Evolutionary conservation across 53 echinoderm and acorn worm species (phyloP), one percentile per base, ranked within the genome.

Genomic region (Mesocentrotus franciscanus): DNA sequence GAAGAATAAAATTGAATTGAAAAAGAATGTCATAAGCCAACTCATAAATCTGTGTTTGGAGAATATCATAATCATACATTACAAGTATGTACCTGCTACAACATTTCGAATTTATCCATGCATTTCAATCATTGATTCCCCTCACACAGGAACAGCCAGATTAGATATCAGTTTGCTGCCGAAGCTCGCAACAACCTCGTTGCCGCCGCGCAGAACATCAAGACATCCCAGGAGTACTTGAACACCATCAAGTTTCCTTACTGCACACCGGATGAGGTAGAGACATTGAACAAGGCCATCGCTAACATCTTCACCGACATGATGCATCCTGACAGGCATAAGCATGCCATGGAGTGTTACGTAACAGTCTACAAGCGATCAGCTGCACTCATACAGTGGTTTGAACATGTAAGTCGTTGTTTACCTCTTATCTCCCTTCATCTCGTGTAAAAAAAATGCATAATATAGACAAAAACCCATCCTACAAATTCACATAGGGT

Each of bases 121-220:
- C 59, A 59, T 61, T 61, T 71, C n/a, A 71, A 71, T 4, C 18
- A 22, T 70, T 70, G n/a, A n/a, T n/a, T 26, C 22, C 24, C 27
- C 30, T 29, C 32, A 32, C 32, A 32, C 90, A 99, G 99, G 83
- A 97, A 98, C 83, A 71, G 60, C 15, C 90, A 96, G 71, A 90
- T 97, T 39, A 61, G 97, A 39, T 98, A 98, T 92, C 96, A 97
- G 87, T 97, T 97, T 96, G 98, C 99, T 4, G 98, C 99, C 0
- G 99, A 99, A 84, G 96, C 97, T n/a, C 95, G 99, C 15, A 99
- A 99, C 97, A 99, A 99, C 94, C 94, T 99, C 3, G 98, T 99
- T 10, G 99, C 99, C 1, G 98, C 97, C 1, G 95, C 95, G 7
- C 99, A 99, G 95, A 99, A 99, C 96, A 96, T 99, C 93, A 95